These are phyloP conservation scores for Spisula subtruncata DNA, from an alignment of 2,888 invertebrate genomes.

Conservation along the genomic window DNA sequence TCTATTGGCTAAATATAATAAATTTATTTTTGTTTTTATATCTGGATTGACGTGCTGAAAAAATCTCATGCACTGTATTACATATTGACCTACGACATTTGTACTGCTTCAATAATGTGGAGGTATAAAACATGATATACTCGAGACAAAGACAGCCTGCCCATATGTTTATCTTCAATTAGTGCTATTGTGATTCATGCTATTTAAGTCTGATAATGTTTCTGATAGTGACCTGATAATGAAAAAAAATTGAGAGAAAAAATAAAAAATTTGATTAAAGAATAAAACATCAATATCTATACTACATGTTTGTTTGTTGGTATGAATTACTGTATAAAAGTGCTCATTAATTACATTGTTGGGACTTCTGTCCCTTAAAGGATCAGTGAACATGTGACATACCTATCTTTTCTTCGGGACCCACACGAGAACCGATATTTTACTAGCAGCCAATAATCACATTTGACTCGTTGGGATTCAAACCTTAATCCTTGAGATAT, in stretches of 20 bases:
- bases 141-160: conserved; percentile 12
- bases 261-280: background rate
- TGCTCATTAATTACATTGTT: too few relatives aligned
- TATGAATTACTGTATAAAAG: background rate
- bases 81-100: background rate
- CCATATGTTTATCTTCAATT: background rate
- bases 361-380: too few relatives aligned
- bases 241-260: background rate
- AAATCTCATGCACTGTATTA: background rate
- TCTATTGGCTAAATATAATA: too few relatives aligned
- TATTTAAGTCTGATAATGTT: background rate
- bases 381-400: too few relatives aligned
- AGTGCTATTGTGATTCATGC: background rate
- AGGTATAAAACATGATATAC: background rate
- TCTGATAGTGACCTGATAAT: background rate
- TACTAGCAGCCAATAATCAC: too few relatives aligned
- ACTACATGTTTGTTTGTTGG: background rate
- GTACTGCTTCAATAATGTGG: background rate
- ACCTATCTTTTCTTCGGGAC: too few relatives aligned
- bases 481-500: too few relatives aligned
- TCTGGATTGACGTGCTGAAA: background rate
- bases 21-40: too few relatives aligned
- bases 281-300: conserved; percentile 5
- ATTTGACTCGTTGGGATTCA: too few relatives aligned
- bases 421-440: too few relatives aligned